Conservation (phyloP, 2,888 invertebrate genomes). For the Cotesia congregata region DNA sequence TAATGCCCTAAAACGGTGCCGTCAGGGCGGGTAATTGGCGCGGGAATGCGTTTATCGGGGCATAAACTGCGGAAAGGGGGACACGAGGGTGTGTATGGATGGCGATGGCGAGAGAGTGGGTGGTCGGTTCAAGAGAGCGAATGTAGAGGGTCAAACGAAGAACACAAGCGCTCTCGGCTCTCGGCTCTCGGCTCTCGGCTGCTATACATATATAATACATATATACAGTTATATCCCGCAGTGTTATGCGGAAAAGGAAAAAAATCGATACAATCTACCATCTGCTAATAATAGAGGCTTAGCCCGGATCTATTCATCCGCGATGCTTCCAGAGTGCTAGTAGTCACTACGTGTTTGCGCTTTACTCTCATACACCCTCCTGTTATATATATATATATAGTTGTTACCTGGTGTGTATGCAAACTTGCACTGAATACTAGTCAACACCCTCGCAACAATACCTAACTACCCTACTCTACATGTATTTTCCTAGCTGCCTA, state of each 20-base stretch:
- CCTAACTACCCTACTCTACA: neutral
- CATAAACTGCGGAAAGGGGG: conserved; percentile 60
- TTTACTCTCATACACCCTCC: conserved; percentile 1
- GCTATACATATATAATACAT: conserved; percentile 17
- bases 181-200: conserved; percentile 5
- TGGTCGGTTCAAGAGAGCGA: conserved; percentile 29
- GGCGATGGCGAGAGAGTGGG: conserved; percentile 45
- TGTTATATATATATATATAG: neutral
- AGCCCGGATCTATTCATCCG: conserved; percentile 62
- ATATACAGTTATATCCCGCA: conserved; percentile 24
- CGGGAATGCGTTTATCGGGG: conserved; percentile 65
- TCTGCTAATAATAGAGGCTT: conserved; percentile 68
- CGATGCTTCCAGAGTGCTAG: conserved; percentile 30
- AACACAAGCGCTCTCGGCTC: conserved; percentile 18
- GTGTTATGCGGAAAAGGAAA: conserved; percentile 46
- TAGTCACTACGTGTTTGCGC: conserved; percentile 23
- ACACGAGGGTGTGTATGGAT: neutral
- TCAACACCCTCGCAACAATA: neutral
- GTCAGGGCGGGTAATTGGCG: conserved; percentile 63
- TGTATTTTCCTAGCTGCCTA: neutral
- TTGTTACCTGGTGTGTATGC: conserved; percentile 3
- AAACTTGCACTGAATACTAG: neutral
- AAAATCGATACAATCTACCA: conserved; percentile 69
- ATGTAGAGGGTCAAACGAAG: conserved; percentile 28
- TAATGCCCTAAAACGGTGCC: conserved; percentile 58